Conservation (phyloP, 2,888 invertebrate genomes). For the Cylloceria caligata region DNA sequence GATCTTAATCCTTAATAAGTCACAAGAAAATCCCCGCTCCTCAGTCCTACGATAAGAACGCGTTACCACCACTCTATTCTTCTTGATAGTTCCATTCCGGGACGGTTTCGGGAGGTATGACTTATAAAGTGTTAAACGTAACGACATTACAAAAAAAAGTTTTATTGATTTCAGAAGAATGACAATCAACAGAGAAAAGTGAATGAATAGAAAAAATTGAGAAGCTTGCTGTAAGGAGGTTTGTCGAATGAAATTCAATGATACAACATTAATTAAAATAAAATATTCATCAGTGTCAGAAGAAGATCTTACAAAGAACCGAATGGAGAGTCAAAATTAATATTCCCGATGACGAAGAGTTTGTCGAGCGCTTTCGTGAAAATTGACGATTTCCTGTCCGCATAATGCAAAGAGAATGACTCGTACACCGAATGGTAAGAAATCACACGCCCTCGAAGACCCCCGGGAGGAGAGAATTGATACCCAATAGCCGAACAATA, state of each 20-base stretch:
- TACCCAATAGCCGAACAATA: conserved; percentile 62
- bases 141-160: no score
- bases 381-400: neutral
- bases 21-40: no score
- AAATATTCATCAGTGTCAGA: neutral
- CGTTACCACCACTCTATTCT: no score
- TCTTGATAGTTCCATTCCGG: no score
- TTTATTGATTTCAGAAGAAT: no score
- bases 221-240: neutral
- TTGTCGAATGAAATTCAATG: neutral
- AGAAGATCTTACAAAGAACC: neutral
- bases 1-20: no score
- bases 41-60: no score
- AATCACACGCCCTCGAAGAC: conserved; percentile 63
- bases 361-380: neutral
- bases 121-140: no score
- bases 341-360: neutral
- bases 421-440: conserved; percentile 49
- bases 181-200: no score
- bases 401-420: conserved; percentile 9
- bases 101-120: no score
- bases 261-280: neutral
- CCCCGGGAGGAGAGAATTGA: conserved; percentile 65
- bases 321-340: neutral
- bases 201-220: no score